Evolutionary conservation across 2,797 vertebrate species (phyloP).

Genomic region (Meda fulgida): DNA sequence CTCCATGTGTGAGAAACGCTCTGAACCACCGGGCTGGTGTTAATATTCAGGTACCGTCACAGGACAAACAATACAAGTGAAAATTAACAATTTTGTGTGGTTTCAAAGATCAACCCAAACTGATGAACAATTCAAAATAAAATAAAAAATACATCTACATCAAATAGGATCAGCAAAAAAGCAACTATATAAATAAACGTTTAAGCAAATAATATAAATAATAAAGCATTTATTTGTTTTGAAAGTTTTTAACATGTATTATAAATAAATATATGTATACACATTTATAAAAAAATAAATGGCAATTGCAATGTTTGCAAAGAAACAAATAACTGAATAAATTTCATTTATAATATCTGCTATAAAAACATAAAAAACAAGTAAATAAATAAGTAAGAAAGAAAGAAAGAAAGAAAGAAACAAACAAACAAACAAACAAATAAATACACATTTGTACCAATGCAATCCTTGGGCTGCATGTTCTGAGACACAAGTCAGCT

Average conservation of each 20-base stretch:
- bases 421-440: background rate
- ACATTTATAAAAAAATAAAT: too few relatives aligned
- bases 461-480: slow-evolving; percentile 17
- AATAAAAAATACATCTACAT: background rate
- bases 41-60: slow-evolving; percentile 3
- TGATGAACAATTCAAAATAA: background rate
- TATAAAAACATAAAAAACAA: background rate
- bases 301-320: background rate
- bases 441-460: slow-evolving; percentile 7
- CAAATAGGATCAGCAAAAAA: background rate
- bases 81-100: background rate
- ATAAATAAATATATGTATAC: background rate
- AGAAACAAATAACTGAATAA: background rate
- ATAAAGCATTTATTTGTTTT: background rate
- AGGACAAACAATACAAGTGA: slow-evolving; percentile 32
- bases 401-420: background rate
- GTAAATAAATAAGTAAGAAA: too few relatives aligned
- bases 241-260: background rate
- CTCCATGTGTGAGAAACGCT: slow-evolving; percentile 32
- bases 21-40: slow-evolving; percentile 46
- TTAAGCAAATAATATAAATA: background rate
- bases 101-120: background rate
- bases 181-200: too few relatives aligned
- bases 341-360: background rate
- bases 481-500: slow-evolving; percentile 25